Conservation (phyloP, 2,888 invertebrate species). For the Ditula angustiorana region DNA sequence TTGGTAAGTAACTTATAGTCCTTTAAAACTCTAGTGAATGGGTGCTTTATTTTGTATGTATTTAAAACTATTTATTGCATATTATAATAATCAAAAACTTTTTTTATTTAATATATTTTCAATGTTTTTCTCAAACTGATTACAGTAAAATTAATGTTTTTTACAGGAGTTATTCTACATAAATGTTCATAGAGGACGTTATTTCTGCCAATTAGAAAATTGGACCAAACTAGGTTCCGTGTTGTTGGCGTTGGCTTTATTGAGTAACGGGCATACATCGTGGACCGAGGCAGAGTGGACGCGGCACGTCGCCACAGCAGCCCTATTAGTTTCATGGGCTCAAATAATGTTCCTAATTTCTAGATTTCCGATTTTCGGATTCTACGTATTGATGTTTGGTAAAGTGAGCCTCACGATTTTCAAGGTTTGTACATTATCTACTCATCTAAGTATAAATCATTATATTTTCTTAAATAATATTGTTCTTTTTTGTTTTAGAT, state of each 20-base stretch:
- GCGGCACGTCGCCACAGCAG: conserved; percentile 57
- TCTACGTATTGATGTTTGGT: conserved; percentile 68
- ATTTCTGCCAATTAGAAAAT: conserved; percentile 14
- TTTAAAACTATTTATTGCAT: no score
- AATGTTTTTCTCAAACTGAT: neutral
- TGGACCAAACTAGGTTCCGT: conserved; percentile 24
- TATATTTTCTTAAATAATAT: neutral
- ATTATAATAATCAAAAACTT: no score
- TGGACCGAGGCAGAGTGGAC: conserved; percentile 45
- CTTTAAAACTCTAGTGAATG: no score
- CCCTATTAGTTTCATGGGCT: conserved; percentile 65
- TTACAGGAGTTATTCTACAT: conserved; percentile 22
- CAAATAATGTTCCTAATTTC: conserved; percentile 66
- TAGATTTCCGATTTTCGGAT: conserved; percentile 62
- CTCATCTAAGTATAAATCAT: neutral
- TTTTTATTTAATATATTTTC: conserved; percentile 40
- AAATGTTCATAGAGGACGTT: conserved; percentile 4
- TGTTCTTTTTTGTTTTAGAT: conserved; percentile 51
- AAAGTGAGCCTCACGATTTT: conserved; percentile 62
- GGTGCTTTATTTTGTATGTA: no score
- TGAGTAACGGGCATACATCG: conserved; percentile 14
- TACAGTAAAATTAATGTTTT: neutral
- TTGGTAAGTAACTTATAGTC: neutral
- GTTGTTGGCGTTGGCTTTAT: conserved; percentile 1
- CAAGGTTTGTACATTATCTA: conserved; percentile 44